Evolutionary conservation across 1,140 invertebrate species (phyloP), one percentile per base, ranked within the genome.

Genomic region (Brachionus sp.): DNA sequence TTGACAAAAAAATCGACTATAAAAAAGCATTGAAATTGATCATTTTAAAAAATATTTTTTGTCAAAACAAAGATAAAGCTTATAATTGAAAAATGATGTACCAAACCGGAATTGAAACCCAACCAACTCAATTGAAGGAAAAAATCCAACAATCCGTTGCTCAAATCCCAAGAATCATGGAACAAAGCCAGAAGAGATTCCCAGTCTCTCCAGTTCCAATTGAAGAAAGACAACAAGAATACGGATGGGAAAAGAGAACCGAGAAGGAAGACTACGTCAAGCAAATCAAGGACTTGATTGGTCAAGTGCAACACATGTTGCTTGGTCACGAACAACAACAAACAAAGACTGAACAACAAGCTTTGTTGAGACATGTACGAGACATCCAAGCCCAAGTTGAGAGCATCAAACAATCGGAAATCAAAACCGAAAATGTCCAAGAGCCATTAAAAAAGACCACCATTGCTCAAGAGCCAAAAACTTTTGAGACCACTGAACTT

Each of bases 321-420:
- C 12, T 70, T 16, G 66, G 66, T 37, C 66, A 70, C 33, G 66
- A 70, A 23, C 33, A 70, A 70, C 66, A 70, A 70, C 37, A 39
- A n/a, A 19, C 16, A n/a, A 70, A 70, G 10, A 39, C 66, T 23
- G 70, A 75, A 23, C 70, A 75, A 23, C 39, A 44, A 50, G 42
- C 39, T 29, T 75, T 75, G 25, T 46, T 75, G 42, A 75, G 70
- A 75, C 70, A 75, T 44, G 44, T 75, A 9, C 16, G 70, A 10
- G 70, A 75, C 10, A 75, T 75, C 19, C 70, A 75, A 75, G 44
- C 39, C n/a, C 70, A 75, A 25, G 44, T 75, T 5, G 66, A 70
- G 35, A 70, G 13, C 33, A 19, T 39, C 33, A 70, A 9, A 39
- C 35, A 66, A 66, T 12, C 12, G 7, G 66, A 70, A 70, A 70